Base-by-base conservation (phyloP, 1,140 invertebrate genomes). In the Helicoverpa zea region DNA sequence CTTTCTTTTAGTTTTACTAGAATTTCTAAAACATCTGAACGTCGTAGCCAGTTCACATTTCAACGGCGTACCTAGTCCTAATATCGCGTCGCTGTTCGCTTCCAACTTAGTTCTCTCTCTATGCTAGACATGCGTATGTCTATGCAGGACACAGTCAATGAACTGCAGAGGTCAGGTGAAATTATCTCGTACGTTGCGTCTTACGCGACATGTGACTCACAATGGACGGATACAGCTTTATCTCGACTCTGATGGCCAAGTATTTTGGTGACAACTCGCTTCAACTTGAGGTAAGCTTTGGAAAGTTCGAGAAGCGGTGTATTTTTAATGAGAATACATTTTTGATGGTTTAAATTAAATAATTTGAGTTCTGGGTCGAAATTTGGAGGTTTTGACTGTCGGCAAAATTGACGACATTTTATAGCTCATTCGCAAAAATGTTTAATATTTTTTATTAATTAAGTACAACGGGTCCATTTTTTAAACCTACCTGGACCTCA, bases 131-230 rank as follows among this genome's bases (percentile, higher is more conserved):
- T 93, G 92, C 92, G 91, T 92, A 91, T 90, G 90, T 89, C 93
- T 92, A 91, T 92, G 93, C 91, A 91, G 88, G 83, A 84, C 87
- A 89, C 92, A 94, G 93, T 94, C 92, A 94, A 93, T 94, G 92
- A 94, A 94, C 93, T 89, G 87, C 86, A 91, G 91, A 90, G 93
- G 93, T 94, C 93, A 94, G 93, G 92, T 93, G 91, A 94, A 94
- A 94, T 94, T 94, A 93, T 93, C 92, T 94, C 84, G 88, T 88
- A 88, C 82, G 85, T 85, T 81, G 83, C 85, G 85, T 86, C 88
- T 89, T 90, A 89, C 83, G 91, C 89, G 89, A 93, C 89, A 92
- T 91, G 86, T 89, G 88, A 90, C 86, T 91, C 89, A 92, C 88
- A 91, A 89, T 91, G 87, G 74, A 86, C 89, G 88, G 89, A 90